These are phyloP conservation scores for Corydoras sp. DNA, from an alignment of 2,113 vertebrate species.

Conservation along the genomic window DNA sequence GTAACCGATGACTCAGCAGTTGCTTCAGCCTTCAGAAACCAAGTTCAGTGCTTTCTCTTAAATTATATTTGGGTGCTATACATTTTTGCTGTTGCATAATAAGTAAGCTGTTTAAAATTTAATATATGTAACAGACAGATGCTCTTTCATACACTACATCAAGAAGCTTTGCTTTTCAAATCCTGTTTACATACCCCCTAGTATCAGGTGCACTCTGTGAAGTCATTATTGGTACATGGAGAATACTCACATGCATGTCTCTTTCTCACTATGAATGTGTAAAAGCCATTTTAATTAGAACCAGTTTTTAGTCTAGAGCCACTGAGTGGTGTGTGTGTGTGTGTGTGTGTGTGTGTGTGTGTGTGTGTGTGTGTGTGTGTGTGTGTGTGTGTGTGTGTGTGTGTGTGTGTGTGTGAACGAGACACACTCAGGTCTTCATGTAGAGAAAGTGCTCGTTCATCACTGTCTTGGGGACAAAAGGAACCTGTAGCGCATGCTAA, in stretches of 20 bases:
- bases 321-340: slow-evolving; percentile 15
- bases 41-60: neutral
- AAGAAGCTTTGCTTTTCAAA: no score
- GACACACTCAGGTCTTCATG: slow-evolving; percentile 48
- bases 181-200: no score
- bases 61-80: neutral
- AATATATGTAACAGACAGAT: no score
- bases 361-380: slow-evolving; percentile 22
- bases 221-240: neutral
- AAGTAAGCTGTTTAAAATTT: no score
- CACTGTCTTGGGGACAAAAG: slow-evolving; percentile 54
- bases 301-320: slow-evolving; percentile 18
- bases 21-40: slow-evolving; percentile 2
- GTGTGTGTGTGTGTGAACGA: slow-evolving; percentile 33
- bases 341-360: slow-evolving; percentile 34
- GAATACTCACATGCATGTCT: neutral
- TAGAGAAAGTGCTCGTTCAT: slow-evolving; percentile 50
- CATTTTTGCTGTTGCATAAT: no score
- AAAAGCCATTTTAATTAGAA: slow-evolving; percentile 48
- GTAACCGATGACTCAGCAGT: neutral
- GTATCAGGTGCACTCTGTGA: no score
- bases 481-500: slow-evolving; percentile 50
- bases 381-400: slow-evolving; percentile 31
- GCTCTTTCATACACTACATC: no score
- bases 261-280: slow-evolving; percentile 39